Evolutionary conservation across 2,113 vertebrate genomes (phyloP), one percentile per base, ranked within the genome.

Genomic region (Gymnarchus niloticus): DNA sequence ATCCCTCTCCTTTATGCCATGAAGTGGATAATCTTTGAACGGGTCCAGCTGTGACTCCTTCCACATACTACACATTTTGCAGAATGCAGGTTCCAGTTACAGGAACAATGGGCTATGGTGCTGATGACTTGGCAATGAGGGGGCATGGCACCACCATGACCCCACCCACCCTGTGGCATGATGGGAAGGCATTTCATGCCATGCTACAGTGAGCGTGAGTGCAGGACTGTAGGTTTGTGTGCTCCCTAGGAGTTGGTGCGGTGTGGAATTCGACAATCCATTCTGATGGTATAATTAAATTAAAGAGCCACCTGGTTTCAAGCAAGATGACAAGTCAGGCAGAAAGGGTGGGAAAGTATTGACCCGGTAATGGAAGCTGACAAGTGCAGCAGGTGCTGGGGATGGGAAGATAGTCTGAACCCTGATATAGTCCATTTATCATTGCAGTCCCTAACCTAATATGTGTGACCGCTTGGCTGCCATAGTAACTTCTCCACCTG

Each of bases 371-470:
- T 25, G 41, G 46, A 49, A 48, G 57, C 10, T 33, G 25, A 48
- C 83, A 51, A 65, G n/a, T 19, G n/a, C 44, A 84, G 41, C 46
- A 84, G 83, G 83, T 49, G 44, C 14, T 76, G 33, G 69, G n/a
- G 48, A n/a, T 19, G 46, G 41, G 46, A 65, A 23, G 41, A 6
- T 19, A 46, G 12, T 51, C 21, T 48, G 33, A 19, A 37, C n/a
- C 12, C 28, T 49, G 23, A 69, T 49, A 46, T 41, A 44, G 25
- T 14, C 44, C n/a, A 65, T 65, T 48, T 21, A 51, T 28, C 46
- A 12, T 44, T 5, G 3, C 12, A 3, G 28, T 10, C 23, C 44
- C 21, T 2, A 54, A 2, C n/a, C 81, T 14, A n/a, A 44, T 52
- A 49, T 81, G 77, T 51, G 77, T 48, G 46, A n/a, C 77, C 77